Conservation (phyloP, 2,113 vertebrate genomes). For the Indri indri region DNA sequence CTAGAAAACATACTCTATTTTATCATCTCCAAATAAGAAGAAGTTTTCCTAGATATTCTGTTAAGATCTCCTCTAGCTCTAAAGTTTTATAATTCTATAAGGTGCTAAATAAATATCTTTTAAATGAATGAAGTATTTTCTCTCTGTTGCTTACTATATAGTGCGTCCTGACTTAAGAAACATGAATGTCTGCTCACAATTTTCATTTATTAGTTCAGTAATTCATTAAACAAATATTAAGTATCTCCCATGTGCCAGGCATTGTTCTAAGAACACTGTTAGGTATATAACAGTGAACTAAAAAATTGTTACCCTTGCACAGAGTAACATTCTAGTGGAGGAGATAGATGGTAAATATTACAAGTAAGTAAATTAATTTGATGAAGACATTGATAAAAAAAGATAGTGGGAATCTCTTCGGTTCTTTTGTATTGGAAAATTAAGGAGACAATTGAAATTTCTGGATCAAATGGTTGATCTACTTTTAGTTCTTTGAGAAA, state of each 20-base stretch:
- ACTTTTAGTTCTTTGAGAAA: no score
- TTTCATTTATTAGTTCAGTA: background rate
- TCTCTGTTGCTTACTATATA: background rate
- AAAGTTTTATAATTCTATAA: background rate
- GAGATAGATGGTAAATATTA: background rate
- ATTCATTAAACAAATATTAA: constrained; percentile 23
- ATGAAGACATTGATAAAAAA: background rate
- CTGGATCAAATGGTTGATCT: no score
- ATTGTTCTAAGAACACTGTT: background rate
- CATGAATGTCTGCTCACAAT: background rate
- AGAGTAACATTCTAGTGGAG: background rate
- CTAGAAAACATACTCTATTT: background rate
- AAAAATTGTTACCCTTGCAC: background rate
- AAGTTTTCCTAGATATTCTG: background rate
- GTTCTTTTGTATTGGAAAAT: constrained; percentile 17
- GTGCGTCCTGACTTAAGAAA: background rate
- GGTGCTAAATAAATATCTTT: background rate
- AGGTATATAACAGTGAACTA: accelerated
- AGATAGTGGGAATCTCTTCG: background rate
- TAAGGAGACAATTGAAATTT: background rate
- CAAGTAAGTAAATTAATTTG: background rate
- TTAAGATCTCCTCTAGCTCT: background rate
- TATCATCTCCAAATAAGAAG: background rate
- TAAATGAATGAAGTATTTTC: background rate
- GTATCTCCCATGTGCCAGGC: background rate